These are phyloP conservation scores for Pandemis corylana DNA, from an alignment of 2,888 invertebrate genomes.

Conservation along the genomic window DNA sequence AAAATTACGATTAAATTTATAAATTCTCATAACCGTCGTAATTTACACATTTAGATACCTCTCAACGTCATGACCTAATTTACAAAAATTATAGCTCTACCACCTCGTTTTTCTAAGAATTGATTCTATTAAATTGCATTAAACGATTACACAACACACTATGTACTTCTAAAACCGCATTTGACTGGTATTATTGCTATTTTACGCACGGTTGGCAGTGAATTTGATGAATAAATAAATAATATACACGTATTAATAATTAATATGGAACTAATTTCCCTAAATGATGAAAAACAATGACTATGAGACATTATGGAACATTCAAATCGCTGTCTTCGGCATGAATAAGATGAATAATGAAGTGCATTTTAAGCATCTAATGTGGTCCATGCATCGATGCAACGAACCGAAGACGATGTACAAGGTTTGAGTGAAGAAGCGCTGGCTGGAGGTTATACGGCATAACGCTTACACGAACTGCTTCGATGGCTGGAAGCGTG, in stretches of 20 bases:
- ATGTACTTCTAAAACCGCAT: slow-evolving; percentile 31
- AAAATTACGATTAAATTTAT: background rate
- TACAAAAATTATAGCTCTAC: background rate
- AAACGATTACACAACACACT: slow-evolving; percentile 25
- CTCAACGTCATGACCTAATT: no score
- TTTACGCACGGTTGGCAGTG: slow-evolving; percentile 26
- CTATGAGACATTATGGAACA: slow-evolving; percentile 48
- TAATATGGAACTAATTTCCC: slow-evolving; percentile 42
- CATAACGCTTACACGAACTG: slow-evolving; percentile 78
- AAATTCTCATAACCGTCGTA: no score
- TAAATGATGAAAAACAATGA: slow-evolving; percentile 45
- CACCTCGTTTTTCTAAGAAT: background rate
- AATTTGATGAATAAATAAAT: slow-evolving; percentile 21
- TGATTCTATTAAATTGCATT: background rate
- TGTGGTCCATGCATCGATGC: slow-evolving; percentile 82
- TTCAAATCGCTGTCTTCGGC: slow-evolving; percentile 48
- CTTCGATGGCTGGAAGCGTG: slow-evolving; percentile 71
- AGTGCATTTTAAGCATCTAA: slow-evolving; percentile 80
- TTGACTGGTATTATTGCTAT: slow-evolving; percentile 27
- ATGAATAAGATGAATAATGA: slow-evolving; percentile 65
- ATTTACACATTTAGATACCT: no score
- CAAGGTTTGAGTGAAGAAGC: slow-evolving; percentile 76
- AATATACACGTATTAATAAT: slow-evolving; percentile 39
- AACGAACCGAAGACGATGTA: slow-evolving; percentile 80
- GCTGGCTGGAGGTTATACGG: slow-evolving; percentile 72